phyloP scores from a whole-genome alignment of 2,113 vertebrate genomes.

The Etheostoma spectabile region DNA sequence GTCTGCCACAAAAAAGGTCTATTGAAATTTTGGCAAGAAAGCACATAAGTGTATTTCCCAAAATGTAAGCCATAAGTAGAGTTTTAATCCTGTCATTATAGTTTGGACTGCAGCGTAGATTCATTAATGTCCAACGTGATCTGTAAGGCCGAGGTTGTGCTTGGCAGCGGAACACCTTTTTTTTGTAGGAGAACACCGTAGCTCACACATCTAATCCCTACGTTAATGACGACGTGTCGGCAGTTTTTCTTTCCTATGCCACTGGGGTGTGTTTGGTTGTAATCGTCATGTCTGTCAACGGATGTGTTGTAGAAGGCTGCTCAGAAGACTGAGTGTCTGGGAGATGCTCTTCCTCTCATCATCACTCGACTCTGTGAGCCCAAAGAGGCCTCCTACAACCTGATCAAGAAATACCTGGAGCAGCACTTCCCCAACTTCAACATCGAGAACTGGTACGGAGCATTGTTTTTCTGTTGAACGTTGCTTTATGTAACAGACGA shows the following conservation, averaged over 20 bases:
- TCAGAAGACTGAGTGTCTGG: constrained; percentile 88
- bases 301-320: constrained; percentile 83
- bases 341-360: constrained; percentile 94
- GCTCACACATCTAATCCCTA: background rate
- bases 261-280: constrained; percentile 36
- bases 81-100: background rate
- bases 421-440: constrained; percentile 96
- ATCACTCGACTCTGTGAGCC: constrained; percentile 98
- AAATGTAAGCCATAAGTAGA: background rate
- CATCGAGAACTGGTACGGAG: constrained; percentile 90
- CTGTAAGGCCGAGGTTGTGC: background rate
- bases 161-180: background rate
- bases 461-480: background rate
- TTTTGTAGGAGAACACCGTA: background rate
- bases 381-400: constrained; percentile 96
- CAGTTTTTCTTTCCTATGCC: background rate
- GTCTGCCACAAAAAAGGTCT: too few relatives aligned
- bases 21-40: background rate
- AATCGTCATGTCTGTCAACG: constrained; percentile 37
- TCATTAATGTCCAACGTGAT: background rate
- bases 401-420: constrained; percentile 97
- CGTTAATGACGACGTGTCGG: background rate
- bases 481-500: background rate
- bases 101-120: background rate
- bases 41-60: background rate